Evolutionary conservation across 1,140 invertebrate species (phyloP), one percentile per base, ranked within the genome.

Genomic region (Reticulitermes speratus): DNA sequence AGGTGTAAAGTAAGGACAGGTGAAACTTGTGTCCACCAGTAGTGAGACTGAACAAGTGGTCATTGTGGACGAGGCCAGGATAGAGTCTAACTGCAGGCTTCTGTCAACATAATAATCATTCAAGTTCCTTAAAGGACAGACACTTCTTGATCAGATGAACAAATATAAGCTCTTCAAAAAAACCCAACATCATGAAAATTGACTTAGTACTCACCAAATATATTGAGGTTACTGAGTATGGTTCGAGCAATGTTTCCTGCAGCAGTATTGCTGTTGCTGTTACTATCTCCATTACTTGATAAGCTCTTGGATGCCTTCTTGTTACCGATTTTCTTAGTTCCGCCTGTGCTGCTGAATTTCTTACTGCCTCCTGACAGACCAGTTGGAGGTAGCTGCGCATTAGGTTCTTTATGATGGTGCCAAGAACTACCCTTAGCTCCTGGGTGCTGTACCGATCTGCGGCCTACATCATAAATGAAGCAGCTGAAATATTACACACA

Each of bases 161-260:
- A 21, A n/a, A 0, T n/a, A 65, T 59, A 23, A 59, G 55, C 55
- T 59, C 55, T 19, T 59, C 55, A 59, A 59, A 14, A 59, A 23
- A 8, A 2, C 55, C 55, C 55, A 38, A 38, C 38, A 19, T 59
- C 2, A 14, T 59, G 2, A 59, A 23, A 59, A 59, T 59, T 59
- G 2, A 21, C n/a, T n/a, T 21, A 30, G 82, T 44, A 44, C 91
- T 92, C 91, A 93, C 95, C 93, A 90, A 96, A 96, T 89, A 96
- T 96, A 90, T 96, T 96, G 32, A 96, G 92, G 89, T 96, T 96
- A 90, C 96, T 96, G 30, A 96, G 92, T 89, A 96, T 96, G 87
- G 95, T 95, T 84, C 95, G 91, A 19, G 95, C 95, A 69, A 96
- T 92, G 89, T 96, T 95, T 2, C 94, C 91, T 25, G 94, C 87